Evolutionary conservation across 2,888 invertebrate species (phyloP), one percentile per base, ranked within the genome.

Genomic region (Cephus sareptanus): DNA sequence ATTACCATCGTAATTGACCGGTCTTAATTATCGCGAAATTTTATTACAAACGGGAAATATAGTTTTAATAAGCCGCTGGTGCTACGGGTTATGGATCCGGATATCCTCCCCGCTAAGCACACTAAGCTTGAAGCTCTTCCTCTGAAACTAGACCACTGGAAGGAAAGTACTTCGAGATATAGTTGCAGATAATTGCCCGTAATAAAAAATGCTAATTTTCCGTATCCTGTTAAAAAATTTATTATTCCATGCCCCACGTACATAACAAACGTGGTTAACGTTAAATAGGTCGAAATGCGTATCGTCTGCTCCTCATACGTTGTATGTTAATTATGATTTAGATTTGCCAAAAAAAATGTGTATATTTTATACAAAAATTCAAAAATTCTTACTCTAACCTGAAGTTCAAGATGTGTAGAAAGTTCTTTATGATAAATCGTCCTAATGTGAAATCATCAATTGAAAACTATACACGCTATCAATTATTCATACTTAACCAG

Each of bases 401-500:
- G 56, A 1, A 1, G 23, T 23, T 56, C 2, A 23, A 23, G 23
- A 56, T 6, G 9, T 2, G 1, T 23, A 56, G 23, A 56, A 9
- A 23, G 2, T 40, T 56, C 9, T 56, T 9, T 23, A 23, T 6
- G 9, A 56, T 23, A 23, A 56, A 56, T 23, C 1, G 56, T 23
- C 9, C 23, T 23, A 23, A 56, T 56, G 9, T 56, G 9, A 23
- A 23, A 56, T 23, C 23, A 56, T 56, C 9, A 23, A 56, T 56
- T 23, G 9, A 56, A 56, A 23, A 56, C 23, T 9, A 23, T 56
- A 56, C 6, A 23, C 76, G 80, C 76, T 80, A 82, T 83, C 86
- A 88, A 86, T 87, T 88, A 87, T 89, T 88, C 85, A 85, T 83
- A 85, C 85, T 87, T 86, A 86, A 82, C 83, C 86, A 88, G 86